Conservation (phyloP, 2,888 invertebrate genomes). For the Exephanes ischioxanthus region DNA sequence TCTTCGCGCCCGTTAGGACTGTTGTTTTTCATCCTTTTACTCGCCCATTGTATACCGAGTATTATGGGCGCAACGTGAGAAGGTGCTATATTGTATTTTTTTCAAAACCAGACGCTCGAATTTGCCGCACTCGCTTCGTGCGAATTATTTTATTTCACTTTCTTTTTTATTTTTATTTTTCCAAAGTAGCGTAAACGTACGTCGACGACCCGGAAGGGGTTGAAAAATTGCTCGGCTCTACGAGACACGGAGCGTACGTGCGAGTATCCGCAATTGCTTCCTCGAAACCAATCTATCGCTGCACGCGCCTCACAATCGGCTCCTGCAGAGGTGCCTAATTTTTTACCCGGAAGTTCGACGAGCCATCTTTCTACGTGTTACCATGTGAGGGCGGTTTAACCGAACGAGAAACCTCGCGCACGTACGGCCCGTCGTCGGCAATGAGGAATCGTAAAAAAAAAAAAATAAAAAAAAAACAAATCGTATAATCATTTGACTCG, state of each 20-base stretch:
- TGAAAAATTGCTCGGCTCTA: slow-evolving; percentile 6
- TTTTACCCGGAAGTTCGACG: slow-evolving; percentile 53
- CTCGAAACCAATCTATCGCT: slow-evolving; percentile 55
- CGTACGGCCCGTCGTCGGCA: not conserved
- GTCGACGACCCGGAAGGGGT: not conserved
- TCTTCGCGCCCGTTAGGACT: slow-evolving; percentile 2
- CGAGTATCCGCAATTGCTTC: slow-evolving; percentile 53
- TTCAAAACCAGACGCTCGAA: not conserved
- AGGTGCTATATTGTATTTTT: not conserved
- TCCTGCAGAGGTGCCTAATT: slow-evolving; percentile 55
- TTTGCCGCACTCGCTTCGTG: not conserved
- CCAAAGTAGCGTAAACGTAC: not conserved
- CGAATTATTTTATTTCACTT: not conserved
- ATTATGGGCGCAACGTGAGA: not conserved
- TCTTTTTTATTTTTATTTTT: not conserved
- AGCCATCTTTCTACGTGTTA: slow-evolving; percentile 38
- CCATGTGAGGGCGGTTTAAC: slow-evolving; percentile 19
- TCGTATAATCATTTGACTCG: slow-evolving; percentile 29
- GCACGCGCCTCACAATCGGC: slow-evolving; percentile 48
- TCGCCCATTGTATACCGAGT: not conserved
- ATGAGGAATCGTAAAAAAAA: not conserved
- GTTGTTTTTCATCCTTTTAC: not conserved
- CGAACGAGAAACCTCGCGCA: not conserved
- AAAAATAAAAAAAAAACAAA: too few relatives aligned
- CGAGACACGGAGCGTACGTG: slow-evolving; percentile 5